A percentile compares a stretch with the other conserved stretches of the same genome.
Evolutionary conservation across 2,113 vertebrate genomes (phyloP).

Genomic region (Plestiodon gilberti): DNA sequence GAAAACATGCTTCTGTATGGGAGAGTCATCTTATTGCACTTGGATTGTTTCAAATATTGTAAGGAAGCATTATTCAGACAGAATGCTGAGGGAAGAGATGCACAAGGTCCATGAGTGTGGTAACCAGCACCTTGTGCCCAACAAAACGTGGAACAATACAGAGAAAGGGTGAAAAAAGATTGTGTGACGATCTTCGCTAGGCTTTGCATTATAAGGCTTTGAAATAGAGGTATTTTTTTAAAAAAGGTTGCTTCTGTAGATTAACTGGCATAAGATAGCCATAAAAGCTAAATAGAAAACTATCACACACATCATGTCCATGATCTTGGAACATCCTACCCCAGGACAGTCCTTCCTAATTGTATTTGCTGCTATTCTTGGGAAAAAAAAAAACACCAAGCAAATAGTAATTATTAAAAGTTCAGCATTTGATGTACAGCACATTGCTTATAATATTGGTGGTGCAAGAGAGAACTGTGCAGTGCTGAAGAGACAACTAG

Average conservation of each 20-base stretch:
- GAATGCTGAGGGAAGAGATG: too few species aligned
- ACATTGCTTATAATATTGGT: neutral
- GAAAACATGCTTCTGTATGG: too few species aligned
- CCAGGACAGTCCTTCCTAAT: neutral
- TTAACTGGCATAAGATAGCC: neutral
- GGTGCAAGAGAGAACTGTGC: neutral
- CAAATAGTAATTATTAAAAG: neutral
- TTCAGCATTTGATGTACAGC: neutral
- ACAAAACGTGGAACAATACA: too few species aligned
- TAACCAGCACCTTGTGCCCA: too few species aligned
- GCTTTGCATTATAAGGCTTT: neutral
- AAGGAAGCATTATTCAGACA: too few species aligned
- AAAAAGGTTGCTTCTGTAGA: neutral
- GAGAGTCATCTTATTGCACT: too few species aligned
- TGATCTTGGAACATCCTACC: neutral
- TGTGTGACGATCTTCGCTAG: neutral
- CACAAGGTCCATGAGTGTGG: too few species aligned
- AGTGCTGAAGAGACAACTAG: neutral
- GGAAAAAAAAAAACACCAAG: too few species aligned
- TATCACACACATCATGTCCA: neutral
- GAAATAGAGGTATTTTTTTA: neutral
- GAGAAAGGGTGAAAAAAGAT: neutral
- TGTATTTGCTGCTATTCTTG: neutral
- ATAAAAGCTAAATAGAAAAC: neutral
- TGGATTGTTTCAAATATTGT: too few species aligned